Evolutionary conservation across 2,113 vertebrate species (phyloP).

Genomic region (Mesitornis unicolor): DNA sequence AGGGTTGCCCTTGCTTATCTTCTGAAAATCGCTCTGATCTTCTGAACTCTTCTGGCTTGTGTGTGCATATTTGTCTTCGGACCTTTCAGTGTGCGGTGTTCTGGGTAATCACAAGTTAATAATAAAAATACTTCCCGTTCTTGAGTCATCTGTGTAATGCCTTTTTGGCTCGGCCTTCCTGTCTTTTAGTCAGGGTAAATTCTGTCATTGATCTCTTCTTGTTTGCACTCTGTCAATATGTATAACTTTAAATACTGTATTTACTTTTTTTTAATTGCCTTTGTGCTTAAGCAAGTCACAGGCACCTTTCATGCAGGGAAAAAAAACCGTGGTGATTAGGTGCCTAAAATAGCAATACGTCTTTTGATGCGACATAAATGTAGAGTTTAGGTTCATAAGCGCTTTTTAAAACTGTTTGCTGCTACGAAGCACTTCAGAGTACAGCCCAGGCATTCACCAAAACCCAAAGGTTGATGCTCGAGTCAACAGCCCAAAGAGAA

Average conservation of each 20-base stretch:
- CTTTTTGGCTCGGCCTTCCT: neutral
- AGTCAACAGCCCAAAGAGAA: neutral
- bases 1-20: conserved; percentile 4
- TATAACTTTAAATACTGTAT: neutral
- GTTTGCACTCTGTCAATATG: neutral
- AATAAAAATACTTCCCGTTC: neutral
- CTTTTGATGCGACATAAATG: neutral
- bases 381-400: neutral
- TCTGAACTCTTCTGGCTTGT: neutral
- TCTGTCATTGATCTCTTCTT: neutral
- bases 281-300: neutral
- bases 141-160: neutral
- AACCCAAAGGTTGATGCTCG: neutral
- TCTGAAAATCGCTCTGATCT: conserved; percentile 13
- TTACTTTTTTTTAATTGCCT: neutral
- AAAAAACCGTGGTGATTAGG: neutral
- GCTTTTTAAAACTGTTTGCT: neutral
- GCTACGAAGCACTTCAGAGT: neutral
- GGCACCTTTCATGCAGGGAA: neutral
- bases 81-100: neutral
- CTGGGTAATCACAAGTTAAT: neutral
- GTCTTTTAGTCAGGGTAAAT: neutral
- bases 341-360: neutral
- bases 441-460: neutral
- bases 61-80: neutral